Conservation (phyloP, 2,113 vertebrate genomes). For the Colinus virginianus region DNA sequence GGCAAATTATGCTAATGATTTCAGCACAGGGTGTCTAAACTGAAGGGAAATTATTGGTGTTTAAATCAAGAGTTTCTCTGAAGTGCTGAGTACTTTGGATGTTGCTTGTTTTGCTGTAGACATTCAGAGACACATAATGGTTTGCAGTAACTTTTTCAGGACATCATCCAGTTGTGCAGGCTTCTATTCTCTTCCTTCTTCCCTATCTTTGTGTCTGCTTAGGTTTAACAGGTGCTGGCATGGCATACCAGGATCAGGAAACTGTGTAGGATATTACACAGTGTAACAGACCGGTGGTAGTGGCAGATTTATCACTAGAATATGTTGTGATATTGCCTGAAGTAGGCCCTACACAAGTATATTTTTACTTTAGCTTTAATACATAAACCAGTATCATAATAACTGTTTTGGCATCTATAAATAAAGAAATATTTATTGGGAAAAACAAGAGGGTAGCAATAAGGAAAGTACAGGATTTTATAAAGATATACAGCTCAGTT, state of each 20-base stretch:
- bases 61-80: constrained; percentile 4
- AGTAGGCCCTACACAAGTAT: neutral
- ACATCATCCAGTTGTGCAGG: neutral
- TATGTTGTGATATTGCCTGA: neutral
- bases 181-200: neutral
- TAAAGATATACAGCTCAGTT: neutral
- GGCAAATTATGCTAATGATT: constrained; percentile 33
- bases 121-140: neutral
- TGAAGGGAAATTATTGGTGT: neutral
- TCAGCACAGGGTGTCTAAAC: neutral
- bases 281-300: neutral
- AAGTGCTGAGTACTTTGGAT: neutral
- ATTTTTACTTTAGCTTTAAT: neutral
- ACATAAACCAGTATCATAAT: neutral
- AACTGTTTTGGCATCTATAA: neutral
- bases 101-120: neutral
- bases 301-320: neutral
- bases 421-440: neutral
- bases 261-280: neutral
- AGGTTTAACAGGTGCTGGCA: neutral
- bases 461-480: neutral
- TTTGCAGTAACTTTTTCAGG: neutral
- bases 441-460: neutral
- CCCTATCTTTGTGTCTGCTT: rapidly evolving
- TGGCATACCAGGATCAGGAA: neutral